Percentiles rank a stretch among this genome's conserved stretches.
Evolutionary conservation across 23 tunicate species (phyloP).

Genomic region (Trididemnum nubilum): DNA sequence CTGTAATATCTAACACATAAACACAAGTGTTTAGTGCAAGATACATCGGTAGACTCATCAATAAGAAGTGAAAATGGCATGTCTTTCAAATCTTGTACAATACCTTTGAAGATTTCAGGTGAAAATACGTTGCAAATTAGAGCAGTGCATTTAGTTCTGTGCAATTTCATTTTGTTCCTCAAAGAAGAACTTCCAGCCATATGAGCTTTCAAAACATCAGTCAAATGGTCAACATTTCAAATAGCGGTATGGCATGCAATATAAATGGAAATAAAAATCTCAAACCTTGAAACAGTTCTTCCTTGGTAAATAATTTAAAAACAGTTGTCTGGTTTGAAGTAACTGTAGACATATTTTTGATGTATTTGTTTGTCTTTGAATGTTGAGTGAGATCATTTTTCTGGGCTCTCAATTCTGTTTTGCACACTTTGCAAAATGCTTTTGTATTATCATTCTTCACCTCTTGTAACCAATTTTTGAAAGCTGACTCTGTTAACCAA

Average conservation of each 20-base stretch:
- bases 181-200: background rate
- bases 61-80: background rate
- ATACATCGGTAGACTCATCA: constrained; percentile 14
- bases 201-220: background rate
- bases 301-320: background rate
- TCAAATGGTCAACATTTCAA: background rate
- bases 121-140: background rate
- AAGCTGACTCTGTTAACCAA: background rate
- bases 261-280: background rate
- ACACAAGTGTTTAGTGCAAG: constrained; percentile 13
- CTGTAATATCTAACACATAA: background rate
- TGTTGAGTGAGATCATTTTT: background rate
- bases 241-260: background rate
- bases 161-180: too few relatives aligned
- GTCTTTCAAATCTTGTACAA: background rate
- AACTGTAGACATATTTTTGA: background rate
- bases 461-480: constrained; percentile 11
- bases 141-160: constrained; percentile 17
- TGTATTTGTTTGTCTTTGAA: background rate
- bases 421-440: constrained; percentile 5
- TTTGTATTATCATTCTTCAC: background rate
- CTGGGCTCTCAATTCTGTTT: constrained; percentile 9
- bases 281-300: background rate
- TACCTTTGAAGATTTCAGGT: background rate
- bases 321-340: background rate